These are phyloP conservation scores for Anolis apletophallus DNA, from an alignment of 2,797 vertebrate species.

Conservation along the genomic window DNA sequence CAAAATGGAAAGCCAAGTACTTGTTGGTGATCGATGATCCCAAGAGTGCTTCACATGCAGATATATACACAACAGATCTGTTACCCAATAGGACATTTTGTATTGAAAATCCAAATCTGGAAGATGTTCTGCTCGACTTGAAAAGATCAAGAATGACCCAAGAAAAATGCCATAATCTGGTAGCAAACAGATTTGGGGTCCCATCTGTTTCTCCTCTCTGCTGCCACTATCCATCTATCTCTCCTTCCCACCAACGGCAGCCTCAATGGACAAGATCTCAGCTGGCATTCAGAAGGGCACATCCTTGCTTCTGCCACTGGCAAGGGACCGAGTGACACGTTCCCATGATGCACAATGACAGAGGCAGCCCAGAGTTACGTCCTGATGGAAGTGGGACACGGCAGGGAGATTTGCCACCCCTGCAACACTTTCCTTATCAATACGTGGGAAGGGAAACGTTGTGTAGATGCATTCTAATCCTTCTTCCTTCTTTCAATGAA, in stretches of 20 bases:
- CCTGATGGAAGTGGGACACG: neutral
- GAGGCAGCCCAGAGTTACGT: no score
- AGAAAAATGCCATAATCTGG: neutral
- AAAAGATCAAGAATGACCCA: neutral
- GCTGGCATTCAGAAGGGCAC: neutral
- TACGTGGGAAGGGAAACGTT: neutral
- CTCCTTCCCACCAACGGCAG: neutral
- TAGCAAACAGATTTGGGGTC: no score
- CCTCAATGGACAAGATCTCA: neutral
- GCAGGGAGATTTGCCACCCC: neutral
- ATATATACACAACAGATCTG: neutral
- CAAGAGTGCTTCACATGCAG: neutral
- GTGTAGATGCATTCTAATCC: neutral
- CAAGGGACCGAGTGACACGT: neutral
- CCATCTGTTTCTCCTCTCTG: neutral
- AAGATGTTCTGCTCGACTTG: neutral
- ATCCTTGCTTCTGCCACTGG: neutral
- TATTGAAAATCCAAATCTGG: neutral
- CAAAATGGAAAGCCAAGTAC: neutral
- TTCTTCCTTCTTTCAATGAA: neutral
- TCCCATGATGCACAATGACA: neutral
- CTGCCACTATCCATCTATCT: neutral
- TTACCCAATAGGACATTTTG: accelerated
- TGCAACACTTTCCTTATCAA: neutral
- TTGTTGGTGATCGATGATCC: neutral